Evolutionary conservation across 2,797 vertebrate species (phyloP), one percentile per base, ranked within the genome.

Genomic region (Hozukius guyotensis): DNA sequence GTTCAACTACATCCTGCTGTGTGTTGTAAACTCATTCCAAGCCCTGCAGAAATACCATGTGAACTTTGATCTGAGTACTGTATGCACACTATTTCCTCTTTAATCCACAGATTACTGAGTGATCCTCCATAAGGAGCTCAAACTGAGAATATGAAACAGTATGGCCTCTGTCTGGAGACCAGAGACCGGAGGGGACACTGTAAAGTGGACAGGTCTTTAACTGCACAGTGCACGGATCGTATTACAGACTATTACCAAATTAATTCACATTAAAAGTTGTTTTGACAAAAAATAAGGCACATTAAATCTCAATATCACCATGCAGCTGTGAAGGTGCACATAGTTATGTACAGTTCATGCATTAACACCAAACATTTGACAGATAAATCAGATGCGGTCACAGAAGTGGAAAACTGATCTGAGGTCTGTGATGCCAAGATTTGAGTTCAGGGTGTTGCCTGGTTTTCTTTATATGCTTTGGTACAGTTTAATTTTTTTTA

Each of bases 51-150:
- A 78, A 63, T 22, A 6, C 57, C 32, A 8, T 6, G 52, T 81
- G 80, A 79, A 84, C 80, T 87, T 82, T 85, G 79, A 73, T 83
- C 83, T 1, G 22, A 32, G 22, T 29, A 46, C 65, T 73, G 52
- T 77, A 36, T 63, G 70, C 6, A 24, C 29, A 57, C 53, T 29
- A 4, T 82, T 86, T 77, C 57, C 27, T 82, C 29, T 75, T 11
- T 84, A 79, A 85, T 88, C 84, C 72, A 64, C 64, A 81, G 88
- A 92, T 90, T 88, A 79, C 8, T 56, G 52, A 82, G 34, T 84
- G 46, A 78, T 72, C 69, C 76, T 70, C 7, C 20, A 25, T 72
- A 84, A 85, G 74, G 60, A 86, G 82, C 80, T 91, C 86, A 81
- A 56, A 66, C 32, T 20, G 4, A 36, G 36, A 75, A 62, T 68